These are phyloP conservation scores for Drosophila aff. DNA, from an alignment of 1,140 invertebrate genomes.

Conservation along the genomic window DNA sequence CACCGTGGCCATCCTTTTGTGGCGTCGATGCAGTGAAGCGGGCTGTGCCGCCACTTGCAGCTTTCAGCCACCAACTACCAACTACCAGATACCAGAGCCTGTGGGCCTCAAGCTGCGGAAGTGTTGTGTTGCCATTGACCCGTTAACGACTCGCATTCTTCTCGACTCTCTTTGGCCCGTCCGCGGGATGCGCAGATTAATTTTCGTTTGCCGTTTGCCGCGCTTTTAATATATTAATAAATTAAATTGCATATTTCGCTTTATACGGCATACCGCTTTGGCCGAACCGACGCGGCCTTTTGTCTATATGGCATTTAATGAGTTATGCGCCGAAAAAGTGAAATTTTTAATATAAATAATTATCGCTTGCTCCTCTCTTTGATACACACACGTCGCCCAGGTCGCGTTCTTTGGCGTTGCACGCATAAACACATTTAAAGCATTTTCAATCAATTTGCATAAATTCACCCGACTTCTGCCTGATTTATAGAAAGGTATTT, in stretches of 20 bases:
- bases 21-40: slow-evolving; percentile 33
- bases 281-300: slow-evolving; percentile 18
- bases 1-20: not conserved
- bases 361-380: slow-evolving; percentile 60
- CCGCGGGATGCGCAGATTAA: slow-evolving; percentile 41
- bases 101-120: slow-evolving; percentile 2
- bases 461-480: slow-evolving; percentile 22
- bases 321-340: slow-evolving; percentile 59
- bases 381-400: slow-evolving; percentile 20
- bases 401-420: slow-evolving; percentile 6
- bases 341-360: slow-evolving; percentile 78
- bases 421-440: slow-evolving; percentile 51
- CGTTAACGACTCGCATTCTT: slow-evolving; percentile 65
- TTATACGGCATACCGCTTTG: slow-evolving; percentile 51
- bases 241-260: slow-evolving; percentile 71
- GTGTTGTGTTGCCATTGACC: slow-evolving; percentile 56
- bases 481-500: slow-evolving; percentile 33
- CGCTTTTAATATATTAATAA: slow-evolving; percentile 69
- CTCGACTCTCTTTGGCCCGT: slow-evolving; percentile 6
- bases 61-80: slow-evolving; percentile 1
- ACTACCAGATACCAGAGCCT: not conserved
- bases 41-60: slow-evolving; percentile 18
- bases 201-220: slow-evolving; percentile 51
- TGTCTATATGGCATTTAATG: slow-evolving; percentile 24
- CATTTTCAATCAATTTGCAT: slow-evolving; percentile 55